Percentiles rank a stretch among this genome's conserved stretches.
Conservation (phyloP, 2,888 invertebrate species). For the Macrophya annulata region DNA sequence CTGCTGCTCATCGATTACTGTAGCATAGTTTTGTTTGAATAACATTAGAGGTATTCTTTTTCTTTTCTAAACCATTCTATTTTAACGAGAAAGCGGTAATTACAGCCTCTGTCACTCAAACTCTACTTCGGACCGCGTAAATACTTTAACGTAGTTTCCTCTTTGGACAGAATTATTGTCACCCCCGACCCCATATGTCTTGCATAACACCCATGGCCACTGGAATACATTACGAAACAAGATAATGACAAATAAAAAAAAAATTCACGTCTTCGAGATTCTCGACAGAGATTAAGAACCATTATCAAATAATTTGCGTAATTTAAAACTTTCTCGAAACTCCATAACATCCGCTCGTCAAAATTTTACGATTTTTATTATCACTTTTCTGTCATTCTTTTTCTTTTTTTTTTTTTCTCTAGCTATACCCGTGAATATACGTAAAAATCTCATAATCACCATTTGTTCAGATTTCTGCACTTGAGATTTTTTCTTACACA, state of each 20-base stretch:
- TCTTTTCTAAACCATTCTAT: conserved; percentile 26
- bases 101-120: conserved; percentile 50
- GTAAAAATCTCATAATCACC: background rate
- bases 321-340: conserved; percentile 27
- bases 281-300: conserved; percentile 43
- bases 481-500: too few species aligned
- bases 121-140: background rate
- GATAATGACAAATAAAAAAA: conserved; percentile 46
- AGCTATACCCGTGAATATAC: background rate
- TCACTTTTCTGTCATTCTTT: background rate
- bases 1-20: conserved; percentile 30
- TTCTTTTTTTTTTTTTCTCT: background rate
- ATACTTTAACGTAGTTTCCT: conserved; percentile 29
- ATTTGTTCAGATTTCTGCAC: too few species aligned
- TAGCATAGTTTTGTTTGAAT: conserved; percentile 1
- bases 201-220: conserved; percentile 15
- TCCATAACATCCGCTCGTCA: conserved; percentile 1
- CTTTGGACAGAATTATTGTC: conserved; percentile 37
- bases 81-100: conserved; percentile 52
- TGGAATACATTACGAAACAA: conserved; percentile 32
- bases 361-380: conserved; percentile 26
- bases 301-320: conserved; percentile 52
- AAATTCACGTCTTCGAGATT: conserved; percentile 27
- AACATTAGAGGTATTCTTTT: background rate
- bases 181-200: conserved; percentile 37